Evolutionary conservation across 2,113 vertebrate genomes (phyloP).

Genomic region (Cranoglanis bouderius): DNA sequence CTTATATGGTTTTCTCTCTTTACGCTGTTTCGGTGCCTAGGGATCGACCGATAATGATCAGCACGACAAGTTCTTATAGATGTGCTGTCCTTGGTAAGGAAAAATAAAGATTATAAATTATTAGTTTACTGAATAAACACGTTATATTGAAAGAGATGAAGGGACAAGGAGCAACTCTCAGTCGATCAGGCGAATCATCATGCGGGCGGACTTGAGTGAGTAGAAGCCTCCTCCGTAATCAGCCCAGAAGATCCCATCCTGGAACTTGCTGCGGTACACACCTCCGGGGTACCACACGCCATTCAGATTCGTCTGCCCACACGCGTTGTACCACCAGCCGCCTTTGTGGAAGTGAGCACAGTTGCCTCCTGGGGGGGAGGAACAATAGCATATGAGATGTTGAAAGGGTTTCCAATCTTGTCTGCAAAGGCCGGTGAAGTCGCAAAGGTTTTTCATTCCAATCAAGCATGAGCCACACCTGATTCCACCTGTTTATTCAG

Average conservation of each 20-base stretch:
- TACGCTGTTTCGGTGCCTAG: neutral
- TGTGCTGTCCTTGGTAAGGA: conserved; percentile 26
- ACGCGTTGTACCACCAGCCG: conserved; percentile 98
- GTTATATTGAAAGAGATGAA: conserved; percentile 30
- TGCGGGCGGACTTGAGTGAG: conserved; percentile 88
- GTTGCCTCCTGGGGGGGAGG: conserved; percentile 79
- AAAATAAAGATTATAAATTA: conserved; percentile 26
- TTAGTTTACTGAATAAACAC: conserved; percentile 29
- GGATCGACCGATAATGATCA: neutral
- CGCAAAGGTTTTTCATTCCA: too few relatives aligned
- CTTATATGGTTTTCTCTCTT: neutral
- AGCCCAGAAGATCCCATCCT: conserved; percentile 97
- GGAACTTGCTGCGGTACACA: conserved; percentile 96
- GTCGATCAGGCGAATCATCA: conserved; percentile 96
- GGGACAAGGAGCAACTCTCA: conserved; percentile 55
- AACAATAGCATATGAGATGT: neutral
- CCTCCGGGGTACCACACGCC: conserved; percentile 97
- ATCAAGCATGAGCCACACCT: too few relatives aligned
- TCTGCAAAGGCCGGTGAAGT: too few relatives aligned
- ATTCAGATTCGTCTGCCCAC: conserved; percentile 95
- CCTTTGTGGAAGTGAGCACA: conserved; percentile 99
- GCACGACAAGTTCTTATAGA: conserved; percentile 11
- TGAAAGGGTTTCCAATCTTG: too few relatives aligned
- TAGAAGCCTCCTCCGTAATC: conserved; percentile 97
- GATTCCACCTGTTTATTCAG: too few relatives aligned